These are phyloP conservation scores for Isurus oxyrinchus DNA, from an alignment of 2,113 vertebrate genomes.

Conservation along the genomic window DNA sequence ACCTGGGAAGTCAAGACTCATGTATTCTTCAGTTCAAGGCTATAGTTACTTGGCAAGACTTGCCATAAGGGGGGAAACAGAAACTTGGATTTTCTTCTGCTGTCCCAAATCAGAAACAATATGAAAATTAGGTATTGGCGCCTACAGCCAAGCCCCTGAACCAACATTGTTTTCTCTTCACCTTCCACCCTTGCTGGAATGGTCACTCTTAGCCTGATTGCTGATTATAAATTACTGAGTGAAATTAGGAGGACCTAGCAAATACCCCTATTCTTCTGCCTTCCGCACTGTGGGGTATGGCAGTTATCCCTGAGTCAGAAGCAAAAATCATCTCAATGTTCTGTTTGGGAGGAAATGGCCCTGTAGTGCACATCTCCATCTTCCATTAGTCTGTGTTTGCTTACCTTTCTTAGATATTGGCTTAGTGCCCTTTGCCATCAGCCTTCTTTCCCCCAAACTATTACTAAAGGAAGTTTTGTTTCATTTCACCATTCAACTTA, in stretches of 20 bases:
- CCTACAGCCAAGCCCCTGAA: neutral
- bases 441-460: too few species aligned
- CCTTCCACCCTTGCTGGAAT: neutral
- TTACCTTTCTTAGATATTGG: too few species aligned
- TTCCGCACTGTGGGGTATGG: too few species aligned
- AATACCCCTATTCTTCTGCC: neutral
- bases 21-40: neutral
- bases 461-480: too few species aligned
- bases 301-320: too few species aligned
- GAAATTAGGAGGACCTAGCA: neutral
- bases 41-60: neutral
- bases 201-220: neutral
- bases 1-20: neutral
- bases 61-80: neutral
- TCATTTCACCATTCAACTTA: too few species aligned
- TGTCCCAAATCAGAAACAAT: neutral
- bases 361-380: too few species aligned
- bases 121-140: neutral
- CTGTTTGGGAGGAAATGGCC: too few species aligned
- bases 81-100: neutral
- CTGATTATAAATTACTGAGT: neutral
- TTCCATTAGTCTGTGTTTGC: too few species aligned
- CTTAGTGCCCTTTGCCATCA: too few species aligned
- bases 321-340: too few species aligned
- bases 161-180: neutral